These are phyloP conservation scores for Nemotelus pantherinus DNA, from an alignment of 2,888 invertebrate genomes.

Conservation along the genomic window DNA sequence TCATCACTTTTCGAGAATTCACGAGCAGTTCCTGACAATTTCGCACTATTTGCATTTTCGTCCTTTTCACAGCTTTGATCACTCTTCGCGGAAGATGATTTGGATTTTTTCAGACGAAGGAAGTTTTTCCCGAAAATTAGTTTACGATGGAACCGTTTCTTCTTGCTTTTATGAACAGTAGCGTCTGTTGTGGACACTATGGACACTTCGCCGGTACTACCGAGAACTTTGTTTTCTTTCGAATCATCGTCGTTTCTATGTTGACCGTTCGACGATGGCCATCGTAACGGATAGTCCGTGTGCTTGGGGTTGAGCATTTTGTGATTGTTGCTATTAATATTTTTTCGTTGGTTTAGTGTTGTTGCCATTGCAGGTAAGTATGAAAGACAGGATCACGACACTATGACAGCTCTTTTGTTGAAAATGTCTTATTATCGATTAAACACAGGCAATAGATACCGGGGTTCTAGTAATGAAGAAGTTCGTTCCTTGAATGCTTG, in stretches of 20 bases:
- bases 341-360: slow-evolving; percentile 4
- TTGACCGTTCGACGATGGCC: slow-evolving; percentile 3
- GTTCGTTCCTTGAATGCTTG: background rate
- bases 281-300: background rate
- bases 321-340: background rate
- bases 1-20: slow-evolving; percentile 45
- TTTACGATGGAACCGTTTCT: slow-evolving; percentile 6
- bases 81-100: slow-evolving; percentile 2
- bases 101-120: slow-evolving; percentile 5
- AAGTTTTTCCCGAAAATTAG: slow-evolving; percentile 18
- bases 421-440: slow-evolving; percentile 5
- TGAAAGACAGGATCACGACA: too few species aligned
- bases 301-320: slow-evolving; percentile 9
- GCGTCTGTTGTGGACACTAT: background rate
- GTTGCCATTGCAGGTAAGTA: slow-evolving; percentile 1
- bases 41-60: background rate
- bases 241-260: slow-evolving; percentile 26
- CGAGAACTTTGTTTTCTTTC: slow-evolving; percentile 25
- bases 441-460: background rate
- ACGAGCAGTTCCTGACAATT: background rate
- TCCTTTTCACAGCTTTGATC: background rate
- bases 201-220: background rate
- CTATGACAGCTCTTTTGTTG: too few species aligned
- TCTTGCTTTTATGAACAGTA: background rate
- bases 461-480: too few species aligned